phyloP scores from a whole-genome alignment of 92 coral and sea anemone species.

The Actinostola sp. region DNA sequence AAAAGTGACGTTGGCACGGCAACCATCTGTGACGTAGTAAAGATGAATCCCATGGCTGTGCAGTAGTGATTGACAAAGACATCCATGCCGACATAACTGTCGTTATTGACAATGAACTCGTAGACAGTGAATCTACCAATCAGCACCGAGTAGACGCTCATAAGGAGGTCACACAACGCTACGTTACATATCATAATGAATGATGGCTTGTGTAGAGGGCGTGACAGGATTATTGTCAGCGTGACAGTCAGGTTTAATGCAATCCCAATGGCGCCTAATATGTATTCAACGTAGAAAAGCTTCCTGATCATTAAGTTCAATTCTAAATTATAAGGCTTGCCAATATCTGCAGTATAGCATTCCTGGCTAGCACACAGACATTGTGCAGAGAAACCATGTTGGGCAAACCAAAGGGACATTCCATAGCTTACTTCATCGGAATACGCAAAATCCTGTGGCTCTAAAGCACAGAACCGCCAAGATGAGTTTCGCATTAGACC shows the following conservation, averaged over 20 bases:
- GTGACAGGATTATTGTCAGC: conserved; percentile 30
- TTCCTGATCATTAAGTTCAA: conserved; percentile 51
- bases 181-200: conserved; percentile 59
- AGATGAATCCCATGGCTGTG: conserved; percentile 55
- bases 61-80: conserved; percentile 57
- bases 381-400: conserved; percentile 55
- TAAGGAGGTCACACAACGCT: conserved; percentile 54
- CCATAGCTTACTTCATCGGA: conserved; percentile 59
- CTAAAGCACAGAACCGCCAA: conserved; percentile 6
- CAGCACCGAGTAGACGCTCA: conserved; percentile 62
- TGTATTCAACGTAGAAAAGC: conserved; percentile 57
- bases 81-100: conserved; percentile 39
- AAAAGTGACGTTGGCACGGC: conserved; percentile 51
- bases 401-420: conserved; percentile 26
- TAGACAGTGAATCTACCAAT: conserved; percentile 62
- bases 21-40: conserved; percentile 57
- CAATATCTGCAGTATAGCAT: conserved; percentile 19
- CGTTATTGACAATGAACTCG: conserved; percentile 50
- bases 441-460: conserved; percentile 1
- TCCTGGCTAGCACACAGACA: conserved; percentile 38
- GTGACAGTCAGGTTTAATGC: conserved; percentile 33
- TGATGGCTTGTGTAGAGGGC: conserved; percentile 46
- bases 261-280: conserved; percentile 44
- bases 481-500: conserved; percentile 15
- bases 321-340: conserved; percentile 16